Percentiles rank a stretch among this genome's conserved stretches.
Evolutionary conservation across 2,113 vertebrate species (phyloP).

Genomic region (Pachyramphus minor): DNA sequence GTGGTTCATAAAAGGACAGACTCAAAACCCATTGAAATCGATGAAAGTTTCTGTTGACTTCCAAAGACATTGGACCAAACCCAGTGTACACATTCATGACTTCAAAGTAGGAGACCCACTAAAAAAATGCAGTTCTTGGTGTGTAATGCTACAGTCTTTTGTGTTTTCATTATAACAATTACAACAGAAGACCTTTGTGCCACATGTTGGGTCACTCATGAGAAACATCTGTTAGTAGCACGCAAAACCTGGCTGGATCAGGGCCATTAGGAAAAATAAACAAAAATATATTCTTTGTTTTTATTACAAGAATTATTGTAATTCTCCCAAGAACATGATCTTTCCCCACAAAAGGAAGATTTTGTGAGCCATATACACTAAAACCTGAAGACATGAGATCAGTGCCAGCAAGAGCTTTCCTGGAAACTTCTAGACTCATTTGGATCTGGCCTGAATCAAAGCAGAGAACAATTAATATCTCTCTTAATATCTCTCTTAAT

Average conservation of each 20-base stretch:
- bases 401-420: not conserved
- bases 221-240: slow-evolving; percentile 64
- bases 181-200: slow-evolving; percentile 51
- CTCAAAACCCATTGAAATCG: slow-evolving; percentile 1
- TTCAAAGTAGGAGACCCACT: slow-evolving; percentile 37
- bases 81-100: slow-evolving; percentile 33
- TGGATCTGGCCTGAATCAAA: not conserved
- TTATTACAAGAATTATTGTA: slow-evolving; percentile 44
- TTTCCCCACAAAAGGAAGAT: slow-evolving; percentile 33
- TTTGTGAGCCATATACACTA: slow-evolving; percentile 15
- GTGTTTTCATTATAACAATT: slow-evolving; percentile 62
- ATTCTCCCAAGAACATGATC: slow-evolving; percentile 56
- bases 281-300: slow-evolving; percentile 58
- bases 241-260: slow-evolving; percentile 54
- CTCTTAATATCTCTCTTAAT: not conserved
- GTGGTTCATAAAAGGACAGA: not conserved
- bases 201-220: slow-evolving; percentile 53
- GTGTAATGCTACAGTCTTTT: slow-evolving; percentile 35
- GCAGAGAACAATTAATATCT: not conserved
- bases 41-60: slow-evolving; percentile 30
- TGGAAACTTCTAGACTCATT: slow-evolving; percentile 17
- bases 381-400: not conserved
- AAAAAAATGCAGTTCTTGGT: slow-evolving; percentile 40
- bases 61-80: slow-evolving; percentile 20
- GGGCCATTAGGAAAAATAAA: slow-evolving; percentile 61